Base-by-base conservation (phyloP, 2,113 vertebrate genomes). In the Gasterosteus aculeatus region DNA sequence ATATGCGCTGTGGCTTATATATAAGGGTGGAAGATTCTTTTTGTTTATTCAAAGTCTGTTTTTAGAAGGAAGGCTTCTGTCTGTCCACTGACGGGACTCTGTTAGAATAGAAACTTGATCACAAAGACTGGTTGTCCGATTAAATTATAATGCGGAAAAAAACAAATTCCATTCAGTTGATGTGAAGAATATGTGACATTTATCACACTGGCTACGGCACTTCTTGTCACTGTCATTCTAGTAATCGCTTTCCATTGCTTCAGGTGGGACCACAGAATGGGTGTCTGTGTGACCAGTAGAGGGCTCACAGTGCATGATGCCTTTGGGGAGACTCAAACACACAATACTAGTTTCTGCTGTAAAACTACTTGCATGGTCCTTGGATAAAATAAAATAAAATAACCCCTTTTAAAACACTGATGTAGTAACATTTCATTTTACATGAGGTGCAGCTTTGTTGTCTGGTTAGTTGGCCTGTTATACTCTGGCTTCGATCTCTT, bases 231-330 rank as follows among this genome's bases (percentile, higher is more conserved):
- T 47, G 35, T 73, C 58, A 4, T 33, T 22, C 0, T 7, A 46
- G 31, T 59, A 10, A 67, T 58, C 54, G 16, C 4, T 78, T 57
- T 56, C n/a, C 44, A 33, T 46, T 80, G 42, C 71, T 58, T 63
- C 42, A 47, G 35, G 46, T 62, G 22, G 49, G 63, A 58, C 4
- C 10, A 75, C 31, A 7, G 53, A 0, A n/a, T 15, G 26, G n/a
- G 26, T 46, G 29, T 19, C 26, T 56, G 54, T 12, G 19, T 72
- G 57, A 76, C 88, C 92, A 90, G 82, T 88, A 91, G 89, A 92
- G 89, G 91, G 88, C 88, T 64, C 80, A 80, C 53, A 38, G 56
- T 39, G 51, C 69, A 63, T 39, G 15, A 14, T 29, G 39, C 61
- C 51, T 65, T 35, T 16, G 10, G 7, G 39, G 35, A 46, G 38